phyloP scores from a whole-genome alignment of 2,888 invertebrate species.

The Petrophora chlorosata region DNA sequence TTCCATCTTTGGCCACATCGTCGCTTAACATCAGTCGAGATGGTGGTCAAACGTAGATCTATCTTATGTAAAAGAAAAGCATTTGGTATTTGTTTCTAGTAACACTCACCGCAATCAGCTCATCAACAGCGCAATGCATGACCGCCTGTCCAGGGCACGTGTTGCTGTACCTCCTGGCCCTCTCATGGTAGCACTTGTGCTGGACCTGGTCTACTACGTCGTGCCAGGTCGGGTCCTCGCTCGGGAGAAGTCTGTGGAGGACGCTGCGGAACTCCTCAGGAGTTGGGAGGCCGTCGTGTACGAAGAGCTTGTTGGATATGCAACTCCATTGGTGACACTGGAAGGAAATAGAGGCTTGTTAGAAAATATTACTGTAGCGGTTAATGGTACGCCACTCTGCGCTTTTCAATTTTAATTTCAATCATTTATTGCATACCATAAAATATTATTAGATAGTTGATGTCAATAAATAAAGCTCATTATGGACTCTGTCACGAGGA shows the following conservation, averaged over 20 bases:
- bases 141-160: conserved; percentile 71
- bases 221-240: conserved; percentile 60
- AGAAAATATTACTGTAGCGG: background rate
- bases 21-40: too few species aligned
- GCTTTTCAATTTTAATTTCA: too few species aligned
- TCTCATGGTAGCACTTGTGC: conserved; percentile 54
- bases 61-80: too few species aligned
- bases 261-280: conserved; percentile 39
- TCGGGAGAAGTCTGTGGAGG: conserved; percentile 50
- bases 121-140: conserved; percentile 68
- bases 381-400: too few species aligned
- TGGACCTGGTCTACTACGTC: conserved; percentile 44
- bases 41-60: too few species aligned
- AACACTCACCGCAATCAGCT: conserved; percentile 59
- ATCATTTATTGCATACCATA: too few species aligned
- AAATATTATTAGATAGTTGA: too few species aligned
- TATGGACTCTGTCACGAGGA: too few species aligned
- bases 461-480: too few species aligned
- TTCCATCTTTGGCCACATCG: too few species aligned
- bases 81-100: too few species aligned
- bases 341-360: conserved; percentile 15
- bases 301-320: conserved; percentile 56
- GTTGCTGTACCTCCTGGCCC: conserved; percentile 53
- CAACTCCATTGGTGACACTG: conserved; percentile 73
- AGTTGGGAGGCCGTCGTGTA: conserved; percentile 52